Base-by-base conservation (phyloP, 2,113 vertebrate genomes). In the Lepus americanus region DNA sequence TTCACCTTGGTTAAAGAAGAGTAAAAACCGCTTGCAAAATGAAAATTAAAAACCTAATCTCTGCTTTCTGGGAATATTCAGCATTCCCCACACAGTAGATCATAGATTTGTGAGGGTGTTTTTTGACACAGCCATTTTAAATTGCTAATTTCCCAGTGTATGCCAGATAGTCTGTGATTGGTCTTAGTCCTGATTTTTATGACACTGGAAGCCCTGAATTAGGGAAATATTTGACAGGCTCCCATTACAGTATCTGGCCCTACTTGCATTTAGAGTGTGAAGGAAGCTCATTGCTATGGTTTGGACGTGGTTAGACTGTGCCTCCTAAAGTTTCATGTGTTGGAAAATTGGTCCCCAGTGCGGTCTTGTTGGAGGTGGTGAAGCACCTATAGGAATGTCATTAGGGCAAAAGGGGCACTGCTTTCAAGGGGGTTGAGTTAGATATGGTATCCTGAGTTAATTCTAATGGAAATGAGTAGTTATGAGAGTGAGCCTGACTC, bases 141-240 rank as follows among this genome's bases (percentile, higher is more conserved):
- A 44, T 66, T 69, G 66, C 6, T 61, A 31, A 20, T 61, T 79
- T 90, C 29, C 9, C 36, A 16, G 6, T 19, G 51, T 39, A 64
- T 88, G 8, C 4, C 27, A 12, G 36, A 36, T 8, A 11, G 12
- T 77, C 33, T 36, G n/a, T 39, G 29, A n/a, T 25, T 64, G 7
- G 31, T n/a, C 39, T 84, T 39, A 31, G 22, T 77, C 16, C 19
- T 64, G 49, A 1, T 69, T 80, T 81, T 49, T 6, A 7, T 31
- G 92, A 85, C 12, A 64, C 90, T 31, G 69, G 79, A 78, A 96
- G 76, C 25, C 16, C 8, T 27, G 29, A 92, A 78, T 72, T 67
- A 29, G 53, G 27, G 1, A 67, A 59, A 61, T 61, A 61, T 67
- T 67, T 88, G 39, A 12, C 9, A 29, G 69, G n/a, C 9, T n/a